These are phyloP conservation scores for Pammene fasciana DNA, from an alignment of 2,888 invertebrate genomes.

Conservation along the genomic window DNA sequence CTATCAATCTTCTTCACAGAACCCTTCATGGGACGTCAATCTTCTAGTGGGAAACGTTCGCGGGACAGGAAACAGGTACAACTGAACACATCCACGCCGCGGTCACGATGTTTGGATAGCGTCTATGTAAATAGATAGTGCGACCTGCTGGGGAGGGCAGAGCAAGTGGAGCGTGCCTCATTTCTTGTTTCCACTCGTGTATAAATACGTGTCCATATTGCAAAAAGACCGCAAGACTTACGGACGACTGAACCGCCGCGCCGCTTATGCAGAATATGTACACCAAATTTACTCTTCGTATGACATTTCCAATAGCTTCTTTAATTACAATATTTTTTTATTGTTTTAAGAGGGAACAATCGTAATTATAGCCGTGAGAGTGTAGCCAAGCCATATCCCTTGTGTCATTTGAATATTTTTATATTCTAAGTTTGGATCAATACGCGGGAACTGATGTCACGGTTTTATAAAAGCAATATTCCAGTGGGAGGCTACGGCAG, in stretches of 20 bases:
- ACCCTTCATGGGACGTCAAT: slow-evolving; percentile 33
- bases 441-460: slow-evolving; percentile 56
- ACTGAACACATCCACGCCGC: slow-evolving; percentile 48
- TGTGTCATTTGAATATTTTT: slow-evolving; percentile 29
- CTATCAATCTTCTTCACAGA: slow-evolving; percentile 36
- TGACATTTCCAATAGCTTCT: slow-evolving; percentile 10
- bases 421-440: slow-evolving; percentile 11
- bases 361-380: slow-evolving; percentile 7
- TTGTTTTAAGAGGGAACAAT: slow-evolving; percentile 14
- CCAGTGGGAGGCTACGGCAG: slow-evolving; percentile 51
- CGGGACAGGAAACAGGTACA: slow-evolving; percentile 55
- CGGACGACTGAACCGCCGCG: slow-evolving; percentile 62
- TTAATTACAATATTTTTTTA: slow-evolving; percentile 16
- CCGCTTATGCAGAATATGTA: slow-evolving; percentile 46
- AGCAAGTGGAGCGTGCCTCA: slow-evolving; percentile 71
- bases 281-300: slow-evolving; percentile 13
- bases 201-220: slow-evolving; percentile 61
- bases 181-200: slow-evolving; percentile 66
- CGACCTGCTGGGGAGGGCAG: slow-evolving; percentile 57
- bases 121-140: slow-evolving; percentile 52
- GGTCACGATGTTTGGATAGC: slow-evolving; percentile 42
- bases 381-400: background rate
- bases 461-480: slow-evolving; percentile 53
- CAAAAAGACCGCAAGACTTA: slow-evolving; percentile 68
- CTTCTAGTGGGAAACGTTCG: slow-evolving; percentile 54